Evolutionary conservation across 2,888 invertebrate genomes (phyloP).

Genomic region (Dynastes tityus): DNA sequence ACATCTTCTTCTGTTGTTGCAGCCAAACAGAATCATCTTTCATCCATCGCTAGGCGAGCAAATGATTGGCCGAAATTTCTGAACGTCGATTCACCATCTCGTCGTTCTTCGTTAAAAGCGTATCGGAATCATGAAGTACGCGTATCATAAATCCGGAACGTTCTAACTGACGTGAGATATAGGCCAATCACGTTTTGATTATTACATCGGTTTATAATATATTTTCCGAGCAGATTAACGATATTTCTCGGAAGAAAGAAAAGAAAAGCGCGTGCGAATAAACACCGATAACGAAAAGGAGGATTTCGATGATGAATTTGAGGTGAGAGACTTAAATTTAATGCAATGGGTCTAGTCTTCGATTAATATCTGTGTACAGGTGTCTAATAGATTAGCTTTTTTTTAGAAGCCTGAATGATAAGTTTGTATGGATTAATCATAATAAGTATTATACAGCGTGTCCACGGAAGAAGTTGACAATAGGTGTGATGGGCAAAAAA

Average conservation of each 20-base stretch:
- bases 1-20: neutral
- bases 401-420: no score
- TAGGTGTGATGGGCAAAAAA: no score
- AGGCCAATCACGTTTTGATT: conserved; percentile 60
- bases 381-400: no score
- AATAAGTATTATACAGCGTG: no score
- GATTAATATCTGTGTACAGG: no score
- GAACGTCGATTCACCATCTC: conserved; percentile 47
- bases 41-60: neutral
- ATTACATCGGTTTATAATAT: conserved; percentile 62
- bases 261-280: no score
- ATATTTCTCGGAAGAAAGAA: neutral
- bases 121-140: neutral
- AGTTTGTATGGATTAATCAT: no score
- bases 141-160: conserved; percentile 53
- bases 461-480: no score
- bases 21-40: neutral
- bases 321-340: no score
- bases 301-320: neutral
- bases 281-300: neutral
- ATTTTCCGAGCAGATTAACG: conserved; percentile 61
- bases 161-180: conserved; percentile 54
- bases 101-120: conserved; percentile 36
- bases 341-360: no score
- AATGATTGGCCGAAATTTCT: conserved; percentile 10